Evolutionary conservation across 2,113 vertebrate species (phyloP).

Genomic region (Aldabrachelys gigantea): DNA sequence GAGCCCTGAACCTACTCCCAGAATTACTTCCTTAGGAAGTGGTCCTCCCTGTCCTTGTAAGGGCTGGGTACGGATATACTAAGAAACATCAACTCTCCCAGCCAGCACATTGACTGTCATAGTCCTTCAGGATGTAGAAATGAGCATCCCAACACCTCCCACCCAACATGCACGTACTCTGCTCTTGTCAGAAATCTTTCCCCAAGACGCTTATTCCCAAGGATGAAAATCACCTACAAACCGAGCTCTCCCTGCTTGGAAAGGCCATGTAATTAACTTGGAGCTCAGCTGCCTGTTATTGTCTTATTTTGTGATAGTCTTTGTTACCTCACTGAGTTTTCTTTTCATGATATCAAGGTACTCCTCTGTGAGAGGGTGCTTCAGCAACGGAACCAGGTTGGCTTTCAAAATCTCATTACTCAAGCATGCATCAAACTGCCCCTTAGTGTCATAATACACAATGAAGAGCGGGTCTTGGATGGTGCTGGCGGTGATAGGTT

Average conservation of each 20-base stretch:
- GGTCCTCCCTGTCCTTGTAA: too few relatives aligned
- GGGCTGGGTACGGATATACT: too few relatives aligned
- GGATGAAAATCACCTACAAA: not conserved
- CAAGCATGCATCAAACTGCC: conserved; percentile 69
- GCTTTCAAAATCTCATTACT: not conserved
- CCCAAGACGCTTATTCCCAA: not conserved
- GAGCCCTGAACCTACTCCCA: not conserved
- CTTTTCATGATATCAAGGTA: conserved; percentile 15
- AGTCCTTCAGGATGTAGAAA: not conserved
- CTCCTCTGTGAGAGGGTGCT: rapidly evolving
- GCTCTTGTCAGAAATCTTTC: not conserved
- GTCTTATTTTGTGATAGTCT: not conserved
- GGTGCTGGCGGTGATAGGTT: conserved; percentile 16
- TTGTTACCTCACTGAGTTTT: conserved; percentile 72
- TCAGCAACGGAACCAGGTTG: conserved; percentile 60
- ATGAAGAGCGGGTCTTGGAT: rapidly evolving
- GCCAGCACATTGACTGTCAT: not conserved
- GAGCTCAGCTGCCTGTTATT: rapidly evolving
- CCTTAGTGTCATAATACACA: rapidly evolving
- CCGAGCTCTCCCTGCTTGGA: not conserved
- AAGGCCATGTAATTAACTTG: rapidly evolving
- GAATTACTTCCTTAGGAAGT: not conserved
- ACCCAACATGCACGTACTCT: not conserved
- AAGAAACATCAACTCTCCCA: not conserved
- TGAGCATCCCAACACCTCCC: not conserved